Conservation (phyloP, 37 sponge, comb jelly and placozoan species). For the Theonella swinhoei region DNA sequence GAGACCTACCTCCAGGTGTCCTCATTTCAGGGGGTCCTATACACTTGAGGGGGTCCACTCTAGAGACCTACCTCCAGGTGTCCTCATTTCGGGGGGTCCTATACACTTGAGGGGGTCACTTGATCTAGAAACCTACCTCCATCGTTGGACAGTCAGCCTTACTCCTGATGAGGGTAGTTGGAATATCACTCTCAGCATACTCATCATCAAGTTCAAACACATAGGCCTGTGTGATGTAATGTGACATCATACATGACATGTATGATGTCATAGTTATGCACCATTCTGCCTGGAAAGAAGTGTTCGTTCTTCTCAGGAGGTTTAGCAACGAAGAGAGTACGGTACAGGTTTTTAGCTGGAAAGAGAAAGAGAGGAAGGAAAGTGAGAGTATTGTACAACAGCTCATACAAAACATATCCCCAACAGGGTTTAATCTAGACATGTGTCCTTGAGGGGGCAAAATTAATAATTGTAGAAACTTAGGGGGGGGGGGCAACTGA, state of each 20-base stretch:
- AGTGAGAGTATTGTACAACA: too few species aligned
- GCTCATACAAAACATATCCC: background rate
- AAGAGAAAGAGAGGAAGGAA: background rate
- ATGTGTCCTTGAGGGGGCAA: too few species aligned
- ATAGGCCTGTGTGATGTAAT: conserved; percentile 73
- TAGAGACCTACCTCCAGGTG: too few species aligned
- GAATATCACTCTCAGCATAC: conserved; percentile 93
- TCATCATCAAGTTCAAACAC: conserved; percentile 97
- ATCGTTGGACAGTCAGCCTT: conserved; percentile 90
- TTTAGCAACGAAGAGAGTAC: conserved; percentile 72
- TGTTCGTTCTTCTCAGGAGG: conserved; percentile 91
- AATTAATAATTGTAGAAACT: too few species aligned
- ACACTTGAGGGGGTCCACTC: too few species aligned
- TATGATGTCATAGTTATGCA: conserved; percentile 3
- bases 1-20: too few species aligned
- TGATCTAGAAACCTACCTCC: too few species aligned
- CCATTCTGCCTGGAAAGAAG: conserved; percentile 96
- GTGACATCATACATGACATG: background rate
- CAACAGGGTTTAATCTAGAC: too few species aligned
- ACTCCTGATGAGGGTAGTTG: conserved; percentile 94
- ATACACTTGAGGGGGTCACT: too few species aligned
- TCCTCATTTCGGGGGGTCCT: too few species aligned
- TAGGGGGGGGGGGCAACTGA: background rate
- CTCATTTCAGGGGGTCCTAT: too few species aligned
- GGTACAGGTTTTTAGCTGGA: conserved; percentile 83